Base-by-base conservation (phyloP, 2,888 invertebrate species). In the Scaptomyza flava region DNA sequence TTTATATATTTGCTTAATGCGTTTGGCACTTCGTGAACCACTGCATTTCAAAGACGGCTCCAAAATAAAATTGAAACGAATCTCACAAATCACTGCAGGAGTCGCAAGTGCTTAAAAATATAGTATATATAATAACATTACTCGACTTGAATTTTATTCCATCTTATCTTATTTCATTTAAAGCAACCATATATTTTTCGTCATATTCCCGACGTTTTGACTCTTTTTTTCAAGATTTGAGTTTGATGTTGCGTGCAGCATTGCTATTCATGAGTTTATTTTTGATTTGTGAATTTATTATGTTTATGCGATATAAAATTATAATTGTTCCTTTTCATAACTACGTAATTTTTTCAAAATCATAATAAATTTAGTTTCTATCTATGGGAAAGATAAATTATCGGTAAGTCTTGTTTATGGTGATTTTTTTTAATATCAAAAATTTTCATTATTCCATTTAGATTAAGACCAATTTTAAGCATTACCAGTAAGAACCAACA, bases 1-100 rank as follows among this genome's bases (percentile, higher is more conserved):
- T 78, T 74, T 68, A 41, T 71, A 41, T 73, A 77, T 80, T 83
- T 80, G 54, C 70, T 77, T 73, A 68, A 61, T 80, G 81, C 75
- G 47, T 70, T 86, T 52, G 69, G 31, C 66, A 61, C 68, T 75
- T 81, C 79, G 85, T 62, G 68, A 47, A 34, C 34, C 47, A 23
- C 14, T 54, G 54, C 65, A 63, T 48, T 53, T 50, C 12, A 17
- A 17, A 17, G 1, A 17, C 17, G 59, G 36, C 20, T 61, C n/a
- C 41, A 50, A 45, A 23, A 34, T 7, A 23, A 23, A 23, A 23
- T 23, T 2, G 3, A 23, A 14, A 31, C 17, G 30, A 33, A 45
- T 52, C 20, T 51, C 8, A 11, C 41, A 36, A 56, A 57, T 57
- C 45, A 50, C 12, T 38, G 41, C 56, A 60, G 42, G 51, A 67